phyloP scores from a whole-genome alignment of 2,797 vertebrate genomes.

The Danio choprae region DNA sequence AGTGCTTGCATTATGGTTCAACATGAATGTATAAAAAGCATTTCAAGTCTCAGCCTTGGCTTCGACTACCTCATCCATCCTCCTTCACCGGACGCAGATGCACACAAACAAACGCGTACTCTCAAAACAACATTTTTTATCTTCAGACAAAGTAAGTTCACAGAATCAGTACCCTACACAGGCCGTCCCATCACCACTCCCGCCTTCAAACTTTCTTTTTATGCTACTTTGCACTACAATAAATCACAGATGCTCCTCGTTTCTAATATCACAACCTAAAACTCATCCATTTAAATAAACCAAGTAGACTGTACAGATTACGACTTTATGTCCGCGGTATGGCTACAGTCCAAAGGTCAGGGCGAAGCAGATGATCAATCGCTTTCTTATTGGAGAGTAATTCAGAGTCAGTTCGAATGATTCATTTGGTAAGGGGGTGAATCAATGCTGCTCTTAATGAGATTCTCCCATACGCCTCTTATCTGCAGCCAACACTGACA shows the following conservation, averaged over 20 bases:
- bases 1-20: constrained; percentile 17
- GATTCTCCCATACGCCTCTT: constrained; percentile 73
- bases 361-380: constrained; percentile 78
- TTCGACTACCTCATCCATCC: constrained; percentile 24
- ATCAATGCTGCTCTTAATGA: constrained; percentile 75
- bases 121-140: constrained; percentile 26
- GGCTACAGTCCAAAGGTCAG: constrained; percentile 69
- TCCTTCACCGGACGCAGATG: neutral
- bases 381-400: constrained; percentile 77
- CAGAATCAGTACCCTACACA: neutral
- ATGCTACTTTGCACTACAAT: neutral
- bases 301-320: constrained; percentile 41
- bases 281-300: constrained; percentile 45
- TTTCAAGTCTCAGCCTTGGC: constrained; percentile 26
- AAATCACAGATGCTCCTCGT: neutral
- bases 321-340: constrained; percentile 34
- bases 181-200: neutral
- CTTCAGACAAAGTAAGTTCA: constrained; percentile 17
- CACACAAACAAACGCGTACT: constrained; percentile 25
- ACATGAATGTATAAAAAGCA: constrained; percentile 22
- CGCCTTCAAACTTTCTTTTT: constrained; percentile 21
- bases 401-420: constrained; percentile 78
- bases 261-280: constrained; percentile 21
- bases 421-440: constrained; percentile 73
- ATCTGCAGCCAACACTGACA: constrained; percentile 75